A percentile compares a stretch with the other conserved stretches of the same genome.
These are phyloP conservation scores for Phaenicophaeus curvirostris DNA, from an alignment of 2,797 vertebrate species.

Conservation along the genomic window DNA sequence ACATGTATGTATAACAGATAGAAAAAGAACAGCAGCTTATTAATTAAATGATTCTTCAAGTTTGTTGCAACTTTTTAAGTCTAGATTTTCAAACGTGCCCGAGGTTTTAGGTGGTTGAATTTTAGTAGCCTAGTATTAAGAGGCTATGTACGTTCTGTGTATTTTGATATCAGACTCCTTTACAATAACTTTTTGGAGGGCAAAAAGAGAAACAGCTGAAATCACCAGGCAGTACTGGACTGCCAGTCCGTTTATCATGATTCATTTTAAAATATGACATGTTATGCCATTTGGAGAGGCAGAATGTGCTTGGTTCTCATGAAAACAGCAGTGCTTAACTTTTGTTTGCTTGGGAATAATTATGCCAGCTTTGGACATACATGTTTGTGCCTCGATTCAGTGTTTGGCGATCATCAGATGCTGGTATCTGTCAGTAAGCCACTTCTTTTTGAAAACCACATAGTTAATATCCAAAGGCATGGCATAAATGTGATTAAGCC, in stretches of 20 bases:
- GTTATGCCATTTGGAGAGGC: background rate
- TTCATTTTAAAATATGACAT: background rate
- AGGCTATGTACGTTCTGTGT: background rate
- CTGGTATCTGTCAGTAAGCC: background rate
- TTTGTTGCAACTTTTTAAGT: background rate
- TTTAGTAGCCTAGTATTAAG: background rate
- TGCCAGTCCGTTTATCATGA: background rate
- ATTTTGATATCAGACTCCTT: background rate
- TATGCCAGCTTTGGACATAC: fast-evolving
- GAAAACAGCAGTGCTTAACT: background rate
- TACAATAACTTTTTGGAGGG: background rate
- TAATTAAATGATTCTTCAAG: background rate
- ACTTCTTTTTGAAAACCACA: constrained; percentile 2
- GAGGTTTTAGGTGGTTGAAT: background rate
- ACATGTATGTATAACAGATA: background rate
- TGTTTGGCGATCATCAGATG: background rate
- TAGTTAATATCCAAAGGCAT: background rate
- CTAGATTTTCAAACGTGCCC: background rate
- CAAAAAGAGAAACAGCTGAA: background rate
- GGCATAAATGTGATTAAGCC: constrained; percentile 31
- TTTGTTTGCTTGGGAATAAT: background rate
- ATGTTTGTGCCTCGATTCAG: background rate
- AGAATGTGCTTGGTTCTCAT: background rate
- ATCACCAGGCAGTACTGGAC: background rate
- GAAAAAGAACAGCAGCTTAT: background rate